Base-by-base conservation (phyloP, 2,797 vertebrate genomes). In the Phylloscopus collybita region DNA sequence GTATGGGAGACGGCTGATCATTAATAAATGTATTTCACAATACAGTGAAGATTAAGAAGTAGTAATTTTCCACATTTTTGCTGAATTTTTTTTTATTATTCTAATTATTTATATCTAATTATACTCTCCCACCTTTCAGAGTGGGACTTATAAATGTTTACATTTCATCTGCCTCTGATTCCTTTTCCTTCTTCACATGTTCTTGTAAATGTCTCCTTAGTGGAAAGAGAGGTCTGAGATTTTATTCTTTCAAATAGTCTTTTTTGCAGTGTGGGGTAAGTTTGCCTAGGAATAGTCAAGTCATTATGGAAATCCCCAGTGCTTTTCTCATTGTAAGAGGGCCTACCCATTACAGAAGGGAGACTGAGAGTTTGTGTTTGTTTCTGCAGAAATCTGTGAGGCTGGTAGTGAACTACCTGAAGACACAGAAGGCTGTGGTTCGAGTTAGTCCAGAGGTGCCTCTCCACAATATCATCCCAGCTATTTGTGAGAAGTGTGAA, bases 401-500 rank as follows among this genome's bases (percentile, higher is more conserved):
- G 40, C 97, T 99, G 97, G 98, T 99, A 92, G 99, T 99, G 96
- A 99, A 99, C 97, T 99, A 98, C 97, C 98, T 99, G 93, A 97
- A 98, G 83, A 99, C 98, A 3, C 99, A 99, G 97, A 99, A 99
- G 96, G 97, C 99, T 2, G 98, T 99, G 75, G 97, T 99, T 75
- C 98, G 99, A 49, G 99, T 99, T 91, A 99, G 98, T 97, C 99
- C 99, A 0, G 97, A 98, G 45, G 97, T 98, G 36, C 98, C 99
- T 1, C 98, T 99, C 53, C 97, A 96, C 64, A 98, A 27, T 87
- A 98, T 99, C 94, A 97, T 99, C 71, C 98, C 99, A 1, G 95
- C 97, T 95, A 99, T 99, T 96, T 99, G 99, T 91, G 99, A 99
- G 50, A 99, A 99, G 97, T 99, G 99, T 72, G 99, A 99, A 80